These are phyloP conservation scores for Pseudomyrmex sp. DNA, from an alignment of 1,140 invertebrate species.

Conservation along the genomic window DNA sequence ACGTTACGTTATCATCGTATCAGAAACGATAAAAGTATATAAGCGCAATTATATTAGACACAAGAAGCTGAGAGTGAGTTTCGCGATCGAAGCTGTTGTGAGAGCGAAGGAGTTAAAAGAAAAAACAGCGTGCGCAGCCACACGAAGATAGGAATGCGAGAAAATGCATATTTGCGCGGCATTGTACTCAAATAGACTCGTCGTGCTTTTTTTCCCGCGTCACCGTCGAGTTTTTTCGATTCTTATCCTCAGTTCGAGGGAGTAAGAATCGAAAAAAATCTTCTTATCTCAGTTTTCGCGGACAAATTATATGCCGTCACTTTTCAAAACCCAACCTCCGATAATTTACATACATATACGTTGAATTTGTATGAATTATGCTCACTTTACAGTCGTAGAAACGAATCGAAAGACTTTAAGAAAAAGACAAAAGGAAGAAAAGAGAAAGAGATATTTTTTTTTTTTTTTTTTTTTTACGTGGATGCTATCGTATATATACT, in stretches of 20 bases:
- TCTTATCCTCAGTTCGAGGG: slow-evolving; percentile 41
- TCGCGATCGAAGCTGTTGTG: neutral
- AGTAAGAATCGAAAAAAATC: too few species aligned
- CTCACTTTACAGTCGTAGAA: slow-evolving; percentile 21
- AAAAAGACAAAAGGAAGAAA: slow-evolving; percentile 19
- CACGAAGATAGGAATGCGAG: slow-evolving; percentile 62
- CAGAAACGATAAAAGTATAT: neutral
- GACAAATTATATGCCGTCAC: slow-evolving; percentile 31
- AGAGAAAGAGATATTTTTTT: neutral
- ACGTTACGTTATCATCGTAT: neutral
- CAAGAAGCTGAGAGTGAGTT: neutral
- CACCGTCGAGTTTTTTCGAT: slow-evolving; percentile 44
- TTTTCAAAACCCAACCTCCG: slow-evolving; percentile 32
- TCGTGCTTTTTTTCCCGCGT: slow-evolving; percentile 24
- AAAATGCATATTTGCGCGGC: slow-evolving; percentile 66
- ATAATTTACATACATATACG: neutral
- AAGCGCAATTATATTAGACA: neutral
- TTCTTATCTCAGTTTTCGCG: slow-evolving; percentile 30
- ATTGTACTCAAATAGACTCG: slow-evolving; percentile 72
- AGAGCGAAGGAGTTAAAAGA: neutral
- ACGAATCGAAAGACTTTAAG: neutral
- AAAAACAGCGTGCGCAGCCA: slow-evolving; percentile 44
- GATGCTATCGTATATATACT: too few species aligned
- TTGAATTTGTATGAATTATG: slow-evolving; percentile 40
- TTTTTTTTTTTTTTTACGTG: too few species aligned